These are phyloP conservation scores for Pogonus chalceus DNA, from an alignment of 1,140 invertebrate species.

Conservation along the genomic window DNA sequence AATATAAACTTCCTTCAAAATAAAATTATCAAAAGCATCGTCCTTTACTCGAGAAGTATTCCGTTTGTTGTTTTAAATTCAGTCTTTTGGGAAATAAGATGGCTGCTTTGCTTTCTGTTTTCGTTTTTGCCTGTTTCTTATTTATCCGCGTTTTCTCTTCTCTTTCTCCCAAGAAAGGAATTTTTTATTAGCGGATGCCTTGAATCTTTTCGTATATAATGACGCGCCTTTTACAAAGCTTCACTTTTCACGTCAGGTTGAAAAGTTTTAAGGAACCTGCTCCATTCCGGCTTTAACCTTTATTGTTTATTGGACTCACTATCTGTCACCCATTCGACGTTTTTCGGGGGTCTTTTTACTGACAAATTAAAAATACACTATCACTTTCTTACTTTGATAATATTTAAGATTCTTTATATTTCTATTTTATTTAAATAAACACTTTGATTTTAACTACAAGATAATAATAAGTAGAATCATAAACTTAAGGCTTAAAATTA, in stretches of 20 bases:
- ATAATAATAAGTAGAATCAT: too few relatives aligned
- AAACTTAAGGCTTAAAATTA: too few relatives aligned
- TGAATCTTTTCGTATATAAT: background rate
- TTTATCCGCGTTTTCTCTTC: background rate
- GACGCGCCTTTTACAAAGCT: background rate
- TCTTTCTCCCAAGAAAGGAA: background rate
- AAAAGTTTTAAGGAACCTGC: background rate
- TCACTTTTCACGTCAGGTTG: background rate
- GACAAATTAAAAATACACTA: too few relatives aligned
- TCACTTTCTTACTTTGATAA: too few relatives aligned
- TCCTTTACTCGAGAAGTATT: background rate
- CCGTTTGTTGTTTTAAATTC: constrained; percentile 5
- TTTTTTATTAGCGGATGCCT: constrained; percentile 2
- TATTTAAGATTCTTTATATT: too few relatives aligned
- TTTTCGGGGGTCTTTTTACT: too few relatives aligned
- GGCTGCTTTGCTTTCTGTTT: background rate
- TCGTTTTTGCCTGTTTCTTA: background rate
- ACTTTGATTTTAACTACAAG: too few relatives aligned
- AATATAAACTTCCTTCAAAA: background rate
- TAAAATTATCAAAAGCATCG: background rate
- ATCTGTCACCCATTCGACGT: too few relatives aligned
- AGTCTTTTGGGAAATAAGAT: constrained; percentile 5
- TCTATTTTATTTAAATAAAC: too few relatives aligned
- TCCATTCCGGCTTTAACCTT: too few relatives aligned
- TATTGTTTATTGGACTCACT: too few relatives aligned